Evolutionary conservation across 2,113 vertebrate species (phyloP).

Genomic region (Edolisoma coerulescens): DNA sequence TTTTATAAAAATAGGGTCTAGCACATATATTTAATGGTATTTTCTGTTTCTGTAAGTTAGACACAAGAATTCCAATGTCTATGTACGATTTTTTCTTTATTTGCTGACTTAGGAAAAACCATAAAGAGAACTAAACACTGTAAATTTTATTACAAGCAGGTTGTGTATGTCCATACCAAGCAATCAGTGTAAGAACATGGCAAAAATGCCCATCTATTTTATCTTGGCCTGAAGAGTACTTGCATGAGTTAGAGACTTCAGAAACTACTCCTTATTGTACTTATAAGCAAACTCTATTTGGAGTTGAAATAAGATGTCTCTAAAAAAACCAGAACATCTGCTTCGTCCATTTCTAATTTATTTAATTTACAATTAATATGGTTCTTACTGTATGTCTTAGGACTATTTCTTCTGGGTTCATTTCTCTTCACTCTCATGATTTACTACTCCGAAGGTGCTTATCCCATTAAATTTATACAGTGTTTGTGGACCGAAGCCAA

Average conservation of each 20-base stretch:
- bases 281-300: background rate
- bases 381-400: background rate
- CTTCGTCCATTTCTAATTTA: background rate
- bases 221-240: background rate
- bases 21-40: background rate
- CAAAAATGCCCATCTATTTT: background rate
- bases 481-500: background rate
- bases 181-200: background rate
- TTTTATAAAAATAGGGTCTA: background rate
- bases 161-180: background rate
- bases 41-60: background rate
- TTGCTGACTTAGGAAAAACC: background rate
- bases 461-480: conserved; percentile 1
- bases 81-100: background rate
- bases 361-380: background rate
- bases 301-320: background rate
- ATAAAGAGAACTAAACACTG: background rate
- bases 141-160: background rate
- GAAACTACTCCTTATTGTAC: background rate
- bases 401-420: background rate
- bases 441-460: background rate
- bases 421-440: background rate
- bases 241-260: background rate
- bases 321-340: background rate
- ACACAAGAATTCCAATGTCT: background rate